phyloP scores from a whole-genome alignment of 2,888 invertebrate genomes.

The Hoplodrina blanda region DNA sequence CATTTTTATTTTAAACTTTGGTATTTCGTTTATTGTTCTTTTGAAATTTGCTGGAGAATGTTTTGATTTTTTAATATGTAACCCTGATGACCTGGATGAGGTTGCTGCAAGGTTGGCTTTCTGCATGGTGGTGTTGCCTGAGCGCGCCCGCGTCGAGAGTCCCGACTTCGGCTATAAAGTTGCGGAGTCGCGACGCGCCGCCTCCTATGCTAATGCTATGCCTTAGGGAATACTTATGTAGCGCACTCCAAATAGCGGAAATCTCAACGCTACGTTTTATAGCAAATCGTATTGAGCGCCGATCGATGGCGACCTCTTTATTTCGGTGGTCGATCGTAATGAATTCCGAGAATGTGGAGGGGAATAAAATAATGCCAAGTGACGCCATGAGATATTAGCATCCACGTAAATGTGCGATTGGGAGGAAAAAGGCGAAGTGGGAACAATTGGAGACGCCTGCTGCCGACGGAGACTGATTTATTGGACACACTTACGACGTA shows the following conservation, averaged over 20 bases:
- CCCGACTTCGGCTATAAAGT: slow-evolving; percentile 7
- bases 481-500: slow-evolving; percentile 38
- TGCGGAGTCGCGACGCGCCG: slow-evolving; percentile 35
- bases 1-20: too few relatives aligned
- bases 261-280: slow-evolving; percentile 46
- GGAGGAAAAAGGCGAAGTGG: slow-evolving; percentile 19
- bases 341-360: slow-evolving; percentile 32
- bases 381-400: slow-evolving; percentile 34
- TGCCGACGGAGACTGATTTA: slow-evolving; percentile 54
- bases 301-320: slow-evolving; percentile 56
- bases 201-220: slow-evolving; percentile 55
- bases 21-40: too few relatives aligned
- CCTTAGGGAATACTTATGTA: slow-evolving; percentile 42
- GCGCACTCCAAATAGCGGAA: slow-evolving; percentile 34
- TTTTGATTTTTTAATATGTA: too few relatives aligned
- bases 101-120: too few relatives aligned
- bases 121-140: neutral
- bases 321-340: slow-evolving; percentile 37
- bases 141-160: neutral
- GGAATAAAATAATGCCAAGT: slow-evolving; percentile 32
- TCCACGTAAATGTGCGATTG: slow-evolving; percentile 20
- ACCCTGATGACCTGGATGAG: too few relatives aligned
- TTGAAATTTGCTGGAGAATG: too few relatives aligned
- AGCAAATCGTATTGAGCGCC: slow-evolving; percentile 35
- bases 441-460: slow-evolving; percentile 32